Conservation (phyloP, 2,113 vertebrate genomes). For the Rhinolophus sinicus region DNA sequence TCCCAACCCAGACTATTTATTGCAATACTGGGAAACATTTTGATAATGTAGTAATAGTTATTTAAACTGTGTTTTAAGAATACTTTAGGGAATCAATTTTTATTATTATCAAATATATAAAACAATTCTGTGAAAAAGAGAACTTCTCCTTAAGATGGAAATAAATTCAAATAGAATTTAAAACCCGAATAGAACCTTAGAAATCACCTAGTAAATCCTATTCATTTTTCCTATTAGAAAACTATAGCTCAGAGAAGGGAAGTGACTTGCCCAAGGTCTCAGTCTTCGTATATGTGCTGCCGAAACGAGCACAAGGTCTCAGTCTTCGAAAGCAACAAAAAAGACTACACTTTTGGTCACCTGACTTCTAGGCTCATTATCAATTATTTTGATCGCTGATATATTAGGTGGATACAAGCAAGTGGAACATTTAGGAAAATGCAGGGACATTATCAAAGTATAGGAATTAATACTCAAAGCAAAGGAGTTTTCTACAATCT, state of each 20-base stretch:
- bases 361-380: not conserved
- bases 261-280: not conserved
- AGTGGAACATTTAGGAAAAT: not conserved
- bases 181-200: not conserved
- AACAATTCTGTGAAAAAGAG: not conserved
- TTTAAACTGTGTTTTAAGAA: not conserved
- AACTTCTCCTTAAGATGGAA: not conserved
- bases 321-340: not conserved
- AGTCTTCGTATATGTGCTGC: too few relatives aligned
- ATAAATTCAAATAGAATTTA: not conserved
- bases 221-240: conserved; percentile 18
- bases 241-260: not conserved
- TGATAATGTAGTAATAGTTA: not conserved
- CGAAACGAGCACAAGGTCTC: too few relatives aligned
- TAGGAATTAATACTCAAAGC: not conserved
- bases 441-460: not conserved
- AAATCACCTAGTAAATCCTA: not conserved
- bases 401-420: not conserved
- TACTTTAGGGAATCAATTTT: not conserved
- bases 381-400: not conserved
- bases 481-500: not conserved
- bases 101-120: not conserved
- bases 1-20: not conserved
- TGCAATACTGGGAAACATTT: not conserved
- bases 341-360: not conserved